Percentiles rank a stretch among this genome's conserved stretches.
phyloP scores from a whole-genome alignment of 2,888 invertebrate species.

The Coleophora flavipennella region DNA sequence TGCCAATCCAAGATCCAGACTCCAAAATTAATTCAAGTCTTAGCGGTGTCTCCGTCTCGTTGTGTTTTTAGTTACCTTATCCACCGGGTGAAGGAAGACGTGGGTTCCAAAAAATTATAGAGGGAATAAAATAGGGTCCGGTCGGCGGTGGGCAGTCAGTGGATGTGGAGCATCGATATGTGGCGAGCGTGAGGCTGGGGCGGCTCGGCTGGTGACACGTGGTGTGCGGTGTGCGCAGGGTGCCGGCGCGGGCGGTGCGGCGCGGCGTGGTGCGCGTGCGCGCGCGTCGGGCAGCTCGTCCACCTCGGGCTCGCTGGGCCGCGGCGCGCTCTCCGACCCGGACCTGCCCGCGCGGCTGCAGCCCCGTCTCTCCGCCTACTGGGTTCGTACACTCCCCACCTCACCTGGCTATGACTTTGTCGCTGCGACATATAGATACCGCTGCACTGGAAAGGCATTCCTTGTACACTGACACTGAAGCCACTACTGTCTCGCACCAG shows the following conservation, averaged over 20 bases:
- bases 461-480: too few species aligned
- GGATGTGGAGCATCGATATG: slow-evolving; percentile 15
- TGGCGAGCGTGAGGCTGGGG: slow-evolving; percentile 22
- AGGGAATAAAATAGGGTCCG: too few species aligned
- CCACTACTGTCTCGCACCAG: too few species aligned
- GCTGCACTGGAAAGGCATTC: too few species aligned
- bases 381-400: slow-evolving; percentile 51
- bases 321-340: slow-evolving; percentile 59
- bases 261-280: slow-evolving; percentile 37
- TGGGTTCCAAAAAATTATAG: too few species aligned
- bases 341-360: slow-evolving; percentile 55
- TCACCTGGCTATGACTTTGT: too few species aligned
- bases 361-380: slow-evolving; percentile 50
- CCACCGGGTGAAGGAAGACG: too few species aligned
- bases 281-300: slow-evolving; percentile 32
- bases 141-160: slow-evolving; percentile 9
- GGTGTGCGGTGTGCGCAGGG: slow-evolving; percentile 29
- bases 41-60: too few species aligned
- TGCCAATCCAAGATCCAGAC: too few species aligned
- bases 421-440: too few species aligned
- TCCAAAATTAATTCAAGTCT: too few species aligned
- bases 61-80: too few species aligned
- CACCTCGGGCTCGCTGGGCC: slow-evolving; percentile 40
- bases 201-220: slow-evolving; percentile 22
- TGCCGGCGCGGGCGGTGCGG: slow-evolving; percentile 22